Conservation (phyloP, 1,140 invertebrate genomes). For the Drosophila lowei region DNA sequence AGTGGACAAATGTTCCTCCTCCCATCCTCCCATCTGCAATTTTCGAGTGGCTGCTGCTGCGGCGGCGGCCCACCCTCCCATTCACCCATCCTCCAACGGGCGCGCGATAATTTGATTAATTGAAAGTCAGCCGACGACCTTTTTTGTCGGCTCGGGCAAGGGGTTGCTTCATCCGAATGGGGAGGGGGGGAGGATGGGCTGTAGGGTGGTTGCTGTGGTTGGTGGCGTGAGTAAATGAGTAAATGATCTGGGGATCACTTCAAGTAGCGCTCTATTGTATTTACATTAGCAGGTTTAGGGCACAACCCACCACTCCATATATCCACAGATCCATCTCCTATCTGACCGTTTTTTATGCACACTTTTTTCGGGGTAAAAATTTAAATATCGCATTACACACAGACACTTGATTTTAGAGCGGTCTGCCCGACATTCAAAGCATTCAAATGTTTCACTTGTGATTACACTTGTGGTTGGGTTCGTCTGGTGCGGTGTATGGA, state of each 20-base stretch:
- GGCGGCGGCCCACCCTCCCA: constrained; percentile 1
- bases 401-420: constrained; percentile 75
- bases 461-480: constrained; percentile 12
- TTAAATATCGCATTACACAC: constrained; percentile 80
- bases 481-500: background rate
- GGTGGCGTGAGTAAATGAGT: constrained; percentile 48
- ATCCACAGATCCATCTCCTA: constrained; percentile 35
- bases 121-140: constrained; percentile 75
- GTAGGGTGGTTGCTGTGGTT: constrained; percentile 26
- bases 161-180: constrained; percentile 16
- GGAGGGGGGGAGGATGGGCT: constrained; percentile 32
- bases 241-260: constrained; percentile 38
- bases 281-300: constrained; percentile 69
- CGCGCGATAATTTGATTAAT: constrained; percentile 79
- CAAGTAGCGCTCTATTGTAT: constrained; percentile 76
- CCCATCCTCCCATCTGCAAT: constrained; percentile 46
- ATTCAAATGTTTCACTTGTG: constrained; percentile 77
- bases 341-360: constrained; percentile 49
- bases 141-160: constrained; percentile 35
- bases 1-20: constrained; percentile 74
- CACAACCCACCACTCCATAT: constrained; percentile 41
- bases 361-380: constrained; percentile 46
- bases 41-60: constrained; percentile 44
- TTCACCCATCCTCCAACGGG: constrained; percentile 29
- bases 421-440: constrained; percentile 9